Evolutionary conservation across 2,113 vertebrate species (phyloP).

Genomic region (Clupea harengus): DNA sequence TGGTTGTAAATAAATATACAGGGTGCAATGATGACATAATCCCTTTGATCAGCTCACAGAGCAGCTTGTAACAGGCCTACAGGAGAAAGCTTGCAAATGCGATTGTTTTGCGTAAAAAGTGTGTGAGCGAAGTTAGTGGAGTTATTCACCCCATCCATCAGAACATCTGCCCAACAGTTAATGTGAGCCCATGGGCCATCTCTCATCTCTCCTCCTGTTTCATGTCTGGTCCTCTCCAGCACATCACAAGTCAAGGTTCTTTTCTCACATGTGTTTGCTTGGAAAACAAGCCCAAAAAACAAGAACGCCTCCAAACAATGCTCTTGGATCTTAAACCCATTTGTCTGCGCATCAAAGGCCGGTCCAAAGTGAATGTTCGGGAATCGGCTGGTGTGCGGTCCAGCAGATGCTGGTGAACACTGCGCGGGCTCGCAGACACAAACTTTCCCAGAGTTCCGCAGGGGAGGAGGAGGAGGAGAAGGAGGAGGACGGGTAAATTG

Average conservation of each 20-base stretch:
- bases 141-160: background rate
- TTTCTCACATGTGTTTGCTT: conserved; percentile 10
- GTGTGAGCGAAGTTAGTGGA: background rate
- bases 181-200: background rate
- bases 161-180: conserved; percentile 14
- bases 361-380: background rate
- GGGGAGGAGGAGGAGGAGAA: background rate
- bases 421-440: background rate
- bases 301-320: background rate
- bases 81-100: background rate
- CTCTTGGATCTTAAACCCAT: background rate
- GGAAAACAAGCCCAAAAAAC: conserved; percentile 15
- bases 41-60: conserved; percentile 8
- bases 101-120: background rate
- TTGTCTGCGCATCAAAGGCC: conserved; percentile 5
- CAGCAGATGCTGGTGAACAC: background rate
- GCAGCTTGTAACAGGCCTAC: conserved; percentile 13
- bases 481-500: background rate
- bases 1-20: conserved; percentile 18
- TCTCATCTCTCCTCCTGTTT: background rate
- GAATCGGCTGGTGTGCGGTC: background rate
- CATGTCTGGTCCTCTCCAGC: background rate
- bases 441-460: background rate
- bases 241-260: background rate
- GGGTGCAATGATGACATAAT: conserved; percentile 18